phyloP scores from a whole-genome alignment of 2,113 vertebrate genomes.

The Triplophysa tibetana region DNA sequence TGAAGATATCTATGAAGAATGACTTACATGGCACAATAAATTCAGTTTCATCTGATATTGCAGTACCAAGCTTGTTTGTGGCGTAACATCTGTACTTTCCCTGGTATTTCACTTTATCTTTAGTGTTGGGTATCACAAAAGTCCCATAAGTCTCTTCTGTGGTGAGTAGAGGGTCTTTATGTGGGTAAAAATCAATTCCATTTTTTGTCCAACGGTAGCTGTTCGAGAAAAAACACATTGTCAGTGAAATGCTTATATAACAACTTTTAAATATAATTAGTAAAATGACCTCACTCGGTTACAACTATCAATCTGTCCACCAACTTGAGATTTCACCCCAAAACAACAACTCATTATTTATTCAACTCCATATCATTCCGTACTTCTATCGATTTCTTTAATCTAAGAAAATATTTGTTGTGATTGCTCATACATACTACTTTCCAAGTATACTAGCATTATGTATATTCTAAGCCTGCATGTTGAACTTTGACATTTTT shows the following conservation, averaged over 20 bases:
- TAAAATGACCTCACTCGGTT: no score
- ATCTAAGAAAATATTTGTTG: no score
- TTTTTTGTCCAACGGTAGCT: constrained; percentile 92
- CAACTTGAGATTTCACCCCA: no score
- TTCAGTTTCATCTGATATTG: constrained; percentile 86
- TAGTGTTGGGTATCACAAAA: constrained; percentile 80
- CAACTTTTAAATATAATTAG: neutral
- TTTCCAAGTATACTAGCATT: no score
- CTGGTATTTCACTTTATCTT: constrained; percentile 74
- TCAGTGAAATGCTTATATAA: neutral
- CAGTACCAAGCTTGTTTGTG: constrained; percentile 83
- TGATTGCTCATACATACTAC: no score
- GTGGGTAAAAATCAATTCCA: constrained; percentile 76
- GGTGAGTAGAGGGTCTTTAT: constrained; percentile 68
- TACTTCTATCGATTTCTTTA: no score
- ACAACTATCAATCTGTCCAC: no score
- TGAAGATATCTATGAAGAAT: neutral
- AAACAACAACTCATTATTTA: no score
- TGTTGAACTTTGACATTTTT: no score
- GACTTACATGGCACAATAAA: constrained; percentile 85
- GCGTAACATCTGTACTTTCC: constrained; percentile 93
- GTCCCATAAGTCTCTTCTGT: constrained; percentile 73
- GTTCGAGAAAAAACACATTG: constrained; percentile 15
- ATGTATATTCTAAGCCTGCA: no score
- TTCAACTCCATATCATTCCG: no score